Evolutionary conservation across 2,797 vertebrate genomes (phyloP).

Genomic region (Neomorphus geoffroyi): DNA sequence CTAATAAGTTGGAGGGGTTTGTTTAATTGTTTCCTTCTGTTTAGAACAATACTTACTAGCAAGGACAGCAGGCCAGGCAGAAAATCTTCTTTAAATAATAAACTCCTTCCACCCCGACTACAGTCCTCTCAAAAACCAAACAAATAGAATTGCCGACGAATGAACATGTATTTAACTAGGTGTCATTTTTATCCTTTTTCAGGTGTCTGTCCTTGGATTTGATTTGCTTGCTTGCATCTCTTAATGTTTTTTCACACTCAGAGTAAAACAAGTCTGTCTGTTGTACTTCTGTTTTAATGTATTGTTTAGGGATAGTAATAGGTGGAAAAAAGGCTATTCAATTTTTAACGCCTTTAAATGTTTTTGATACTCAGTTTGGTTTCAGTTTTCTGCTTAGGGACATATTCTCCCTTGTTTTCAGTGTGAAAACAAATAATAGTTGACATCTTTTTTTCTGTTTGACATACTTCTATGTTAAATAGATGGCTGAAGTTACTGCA

Average conservation of each 20-base stretch:
- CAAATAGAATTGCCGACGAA: background rate
- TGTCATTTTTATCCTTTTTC: background rate
- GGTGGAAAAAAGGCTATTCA: background rate
- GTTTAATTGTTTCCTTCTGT: slow-evolving; percentile 17
- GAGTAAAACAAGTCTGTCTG: background rate
- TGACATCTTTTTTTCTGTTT: background rate
- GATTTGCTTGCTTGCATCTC: background rate
- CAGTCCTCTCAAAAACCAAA: slow-evolving; percentile 36
- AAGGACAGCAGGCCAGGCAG: background rate
- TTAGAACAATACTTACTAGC: background rate
- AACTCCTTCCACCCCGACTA: background rate
- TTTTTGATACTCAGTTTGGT: background rate
- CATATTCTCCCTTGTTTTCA: background rate
- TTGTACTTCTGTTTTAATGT: background rate
- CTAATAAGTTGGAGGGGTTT: background rate
- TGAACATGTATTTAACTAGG: background rate
- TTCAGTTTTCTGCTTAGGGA: background rate
- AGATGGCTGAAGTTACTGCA: background rate
- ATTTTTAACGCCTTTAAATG: slow-evolving; percentile 1
- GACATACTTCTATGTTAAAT: background rate
- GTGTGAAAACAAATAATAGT: background rate
- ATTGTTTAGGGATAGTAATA: background rate
- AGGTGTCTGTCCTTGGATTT: background rate
- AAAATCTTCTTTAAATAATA: slow-evolving; percentile 55
- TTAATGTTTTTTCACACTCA: background rate